phyloP scores from a whole-genome alignment of 2,888 invertebrate species.

The Philopedon plagiatum region DNA sequence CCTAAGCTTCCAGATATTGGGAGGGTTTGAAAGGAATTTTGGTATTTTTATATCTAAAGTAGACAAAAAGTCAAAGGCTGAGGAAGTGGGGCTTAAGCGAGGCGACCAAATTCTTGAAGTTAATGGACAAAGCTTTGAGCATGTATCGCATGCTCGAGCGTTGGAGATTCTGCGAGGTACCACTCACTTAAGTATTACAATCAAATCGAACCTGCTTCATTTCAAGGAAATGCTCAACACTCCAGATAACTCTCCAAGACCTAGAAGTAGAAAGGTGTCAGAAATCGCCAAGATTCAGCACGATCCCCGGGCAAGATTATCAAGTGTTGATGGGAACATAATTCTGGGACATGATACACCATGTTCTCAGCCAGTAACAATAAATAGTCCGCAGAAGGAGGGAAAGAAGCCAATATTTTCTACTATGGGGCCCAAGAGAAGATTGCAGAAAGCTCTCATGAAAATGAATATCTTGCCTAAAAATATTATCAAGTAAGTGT shows the following conservation, averaged over 20 bases:
- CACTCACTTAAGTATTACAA: constrained; percentile 96
- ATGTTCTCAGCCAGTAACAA: constrained; percentile 73
- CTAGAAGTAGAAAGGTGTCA: constrained; percentile 71
- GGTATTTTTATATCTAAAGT: constrained; percentile 97
- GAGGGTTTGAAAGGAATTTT: constrained; percentile 92
- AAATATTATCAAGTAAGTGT: constrained; percentile 76
- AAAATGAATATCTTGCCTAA: constrained; percentile 92
- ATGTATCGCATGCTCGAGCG: constrained; percentile 92
- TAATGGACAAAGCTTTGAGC: constrained; percentile 96
- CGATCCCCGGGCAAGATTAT: constrained; percentile 82
- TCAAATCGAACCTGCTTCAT: constrained; percentile 96
- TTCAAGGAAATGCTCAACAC: constrained; percentile 83
- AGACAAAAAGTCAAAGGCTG: constrained; percentile 93
- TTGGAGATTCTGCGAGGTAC: constrained; percentile 93
- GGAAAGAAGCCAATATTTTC: constrained; percentile 78
- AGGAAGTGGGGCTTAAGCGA: constrained; percentile 95
- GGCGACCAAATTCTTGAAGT: constrained; percentile 99
- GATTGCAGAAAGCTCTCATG: constrained; percentile 87
- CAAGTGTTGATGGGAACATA: constrained; percentile 79
- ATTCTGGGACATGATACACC: constrained; percentile 63
- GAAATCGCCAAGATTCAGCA: constrained; percentile 79
- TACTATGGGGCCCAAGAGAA: constrained; percentile 89
- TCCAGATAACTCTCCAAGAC: constrained; percentile 86
- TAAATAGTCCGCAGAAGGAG: constrained; percentile 79
- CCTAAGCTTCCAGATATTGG: constrained; percentile 93